These are phyloP conservation scores for Cheilosia soror DNA, from an alignment of 2,888 invertebrate genomes.

Conservation along the genomic window DNA sequence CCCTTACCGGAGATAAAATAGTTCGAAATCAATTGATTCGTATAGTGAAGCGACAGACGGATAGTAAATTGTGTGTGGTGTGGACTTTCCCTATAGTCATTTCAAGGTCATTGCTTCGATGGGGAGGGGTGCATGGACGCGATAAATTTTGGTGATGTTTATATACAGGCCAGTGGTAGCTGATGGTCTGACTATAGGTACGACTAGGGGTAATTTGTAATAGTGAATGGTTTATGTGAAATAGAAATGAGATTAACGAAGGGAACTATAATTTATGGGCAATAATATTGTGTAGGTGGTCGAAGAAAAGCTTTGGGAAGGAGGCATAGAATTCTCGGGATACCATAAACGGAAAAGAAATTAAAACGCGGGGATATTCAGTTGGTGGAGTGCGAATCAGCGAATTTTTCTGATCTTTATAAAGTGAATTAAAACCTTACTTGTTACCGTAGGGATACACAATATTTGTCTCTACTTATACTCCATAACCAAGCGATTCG, in stretches of 20 bases:
- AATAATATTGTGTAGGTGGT: not conserved
- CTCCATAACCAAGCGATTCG: too few relatives aligned
- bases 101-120: slow-evolving; percentile 14
- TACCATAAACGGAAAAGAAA: too few relatives aligned
- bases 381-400: too few relatives aligned
- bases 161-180: slow-evolving; percentile 25
- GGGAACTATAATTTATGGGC: not conserved
- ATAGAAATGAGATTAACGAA: not conserved
- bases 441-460: too few relatives aligned
- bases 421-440: too few relatives aligned
- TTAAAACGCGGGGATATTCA: too few relatives aligned
- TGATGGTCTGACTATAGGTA: not conserved
- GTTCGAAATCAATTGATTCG: slow-evolving; percentile 57
- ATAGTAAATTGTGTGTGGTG: not conserved
- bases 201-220: slow-evolving; percentile 32
- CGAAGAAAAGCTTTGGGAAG: too few relatives aligned
- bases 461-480: too few relatives aligned
- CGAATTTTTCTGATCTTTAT: too few relatives aligned
- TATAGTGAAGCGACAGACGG: slow-evolving; percentile 8
- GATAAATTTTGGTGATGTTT: not conserved
- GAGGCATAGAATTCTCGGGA: too few relatives aligned
- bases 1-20: slow-evolving; percentile 19
- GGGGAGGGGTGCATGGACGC: not conserved
- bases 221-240: not conserved
- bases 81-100: slow-evolving; percentile 19